These are phyloP conservation scores for Tiaroga cobitis DNA, from an alignment of 2,797 vertebrate species.

Conservation along the genomic window DNA sequence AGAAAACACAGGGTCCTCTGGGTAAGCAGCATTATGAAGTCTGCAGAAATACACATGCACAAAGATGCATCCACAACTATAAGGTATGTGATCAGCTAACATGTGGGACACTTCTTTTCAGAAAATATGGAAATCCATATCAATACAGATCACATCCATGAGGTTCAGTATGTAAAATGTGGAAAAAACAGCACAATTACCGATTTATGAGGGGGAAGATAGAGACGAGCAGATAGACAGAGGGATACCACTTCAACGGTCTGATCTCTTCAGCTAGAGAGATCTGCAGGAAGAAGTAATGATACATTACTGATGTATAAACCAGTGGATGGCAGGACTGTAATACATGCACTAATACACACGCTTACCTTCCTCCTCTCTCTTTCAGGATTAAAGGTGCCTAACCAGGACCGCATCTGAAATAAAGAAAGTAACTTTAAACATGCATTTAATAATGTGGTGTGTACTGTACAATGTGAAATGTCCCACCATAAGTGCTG, in stretches of 20 bases:
- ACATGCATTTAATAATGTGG: background rate
- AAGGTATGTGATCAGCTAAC: background rate
- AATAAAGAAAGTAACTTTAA: slow-evolving; percentile 42
- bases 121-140: background rate
- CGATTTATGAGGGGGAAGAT: slow-evolving; percentile 85
- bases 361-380: slow-evolving; percentile 79
- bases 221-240: slow-evolving; percentile 83
- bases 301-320: slow-evolving; percentile 37
- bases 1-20: slow-evolving; percentile 76
- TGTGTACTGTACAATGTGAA: background rate
- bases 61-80: background rate
- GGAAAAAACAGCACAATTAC: slow-evolving; percentile 59
- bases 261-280: slow-evolving; percentile 80
- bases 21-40: slow-evolving; percentile 81
- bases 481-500: background rate
- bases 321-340: background rate
- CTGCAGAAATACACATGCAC: slow-evolving; percentile 14
- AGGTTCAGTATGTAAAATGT: background rate
- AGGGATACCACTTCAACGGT: slow-evolving; percentile 82
- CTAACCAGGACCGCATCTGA: slow-evolving; percentile 83
- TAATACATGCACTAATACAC: background rate
- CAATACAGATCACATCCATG: background rate
- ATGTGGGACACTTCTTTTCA: background rate
- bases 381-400: slow-evolving; percentile 85
- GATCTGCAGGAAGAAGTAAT: slow-evolving; percentile 69